Evolutionary conservation across 2,797 vertebrate species (phyloP).

Genomic region (Graptemys geographica): DNA sequence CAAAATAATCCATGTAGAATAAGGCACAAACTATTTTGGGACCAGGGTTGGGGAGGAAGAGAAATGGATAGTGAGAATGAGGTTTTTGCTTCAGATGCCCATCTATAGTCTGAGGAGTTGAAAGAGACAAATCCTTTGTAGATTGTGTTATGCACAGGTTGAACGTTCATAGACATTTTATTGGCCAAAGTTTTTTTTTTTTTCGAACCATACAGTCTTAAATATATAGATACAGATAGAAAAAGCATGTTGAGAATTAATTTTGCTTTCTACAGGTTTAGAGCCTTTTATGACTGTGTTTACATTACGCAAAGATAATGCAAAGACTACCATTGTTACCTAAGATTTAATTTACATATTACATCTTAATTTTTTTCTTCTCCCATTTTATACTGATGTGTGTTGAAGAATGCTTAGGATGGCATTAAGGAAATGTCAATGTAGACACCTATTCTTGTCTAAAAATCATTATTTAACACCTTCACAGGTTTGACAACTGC

Average conservation of each 20-base stretch:
- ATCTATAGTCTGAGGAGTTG: background rate
- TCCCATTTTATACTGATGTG: background rate
- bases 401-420: slow-evolving; percentile 4
- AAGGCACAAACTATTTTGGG: background rate
- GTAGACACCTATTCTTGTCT: slow-evolving; percentile 42
- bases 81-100: background rate
- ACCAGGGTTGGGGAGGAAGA: background rate
- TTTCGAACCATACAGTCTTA: fast-evolving
- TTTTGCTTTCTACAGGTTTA: background rate
- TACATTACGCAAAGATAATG: background rate
- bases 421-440: slow-evolving; percentile 60
- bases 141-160: background rate
- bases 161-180: background rate
- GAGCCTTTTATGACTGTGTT: background rate
- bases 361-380: background rate
- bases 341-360: slow-evolving; percentile 23
- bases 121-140: background rate
- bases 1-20: background rate
- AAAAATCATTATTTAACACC: slow-evolving; percentile 64
- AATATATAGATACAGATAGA: background rate
- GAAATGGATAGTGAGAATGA: background rate
- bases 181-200: background rate
- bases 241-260: background rate
- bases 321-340: background rate
- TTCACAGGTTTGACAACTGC: slow-evolving; percentile 53